Evolutionary conservation across 2,888 invertebrate genomes (phyloP).

Genomic region (Adelphocoris suturalis): DNA sequence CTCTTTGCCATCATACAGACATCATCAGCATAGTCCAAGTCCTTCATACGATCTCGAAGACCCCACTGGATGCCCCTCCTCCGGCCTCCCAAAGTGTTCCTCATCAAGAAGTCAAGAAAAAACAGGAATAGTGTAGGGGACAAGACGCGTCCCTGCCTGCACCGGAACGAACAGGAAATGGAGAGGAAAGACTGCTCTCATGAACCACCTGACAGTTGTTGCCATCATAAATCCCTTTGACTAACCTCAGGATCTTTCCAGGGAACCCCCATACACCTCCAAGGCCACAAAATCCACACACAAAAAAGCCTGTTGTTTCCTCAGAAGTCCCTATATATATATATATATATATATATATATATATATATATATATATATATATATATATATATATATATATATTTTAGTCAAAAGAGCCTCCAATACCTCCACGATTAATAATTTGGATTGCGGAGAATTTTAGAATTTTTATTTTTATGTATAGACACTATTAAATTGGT

Average conservation of each 20-base stretch:
- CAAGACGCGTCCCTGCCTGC: slow-evolving; percentile 15
- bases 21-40: slow-evolving; percentile 14
- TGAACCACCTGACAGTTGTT: not conserved
- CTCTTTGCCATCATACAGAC: not conserved
- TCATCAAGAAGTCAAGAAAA: not conserved
- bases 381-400: too few relatives aligned
- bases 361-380: too few relatives aligned
- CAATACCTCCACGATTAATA: too few relatives aligned
- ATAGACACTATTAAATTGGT: too few relatives aligned
- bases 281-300: too few relatives aligned
- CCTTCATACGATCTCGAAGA: not conserved
- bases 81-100: not conserved
- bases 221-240: not conserved
- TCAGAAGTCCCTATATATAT: not conserved
- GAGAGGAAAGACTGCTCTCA: not conserved
- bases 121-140: not conserved
- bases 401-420: too few relatives aligned
- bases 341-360: too few relatives aligned
- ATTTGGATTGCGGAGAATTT: too few relatives aligned
- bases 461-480: too few relatives aligned
- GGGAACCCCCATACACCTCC: too few relatives aligned
- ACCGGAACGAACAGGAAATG: not conserved
- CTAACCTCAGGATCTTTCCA: not conserved
- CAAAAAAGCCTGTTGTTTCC: not conserved
- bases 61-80: not conserved